Base-by-base conservation (phyloP, 2,113 vertebrate genomes). In the Festucalex cinctus region DNA sequence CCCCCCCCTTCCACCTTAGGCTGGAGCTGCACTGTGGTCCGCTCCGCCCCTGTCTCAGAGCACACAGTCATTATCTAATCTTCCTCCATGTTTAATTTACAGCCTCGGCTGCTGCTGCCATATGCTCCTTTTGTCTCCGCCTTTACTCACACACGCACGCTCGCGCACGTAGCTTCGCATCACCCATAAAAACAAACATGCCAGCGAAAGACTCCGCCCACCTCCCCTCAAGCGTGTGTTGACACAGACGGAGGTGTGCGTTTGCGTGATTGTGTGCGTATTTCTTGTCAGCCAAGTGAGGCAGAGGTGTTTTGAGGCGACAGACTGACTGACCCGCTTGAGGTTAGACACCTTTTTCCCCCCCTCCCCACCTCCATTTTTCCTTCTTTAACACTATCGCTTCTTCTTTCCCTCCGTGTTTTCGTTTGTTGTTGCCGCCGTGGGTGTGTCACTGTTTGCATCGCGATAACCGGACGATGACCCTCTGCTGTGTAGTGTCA, bases 11-110 rank as follows among this genome's bases (percentile, higher is more conserved):
- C 13, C 54, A 22, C 44, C 59, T 68, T 26, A 0, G 32, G 53
- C 69, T 69, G 49, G 77, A 76, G 63, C 78, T 64, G 59, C 32
- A n/a, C 60, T 72, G 71, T 68, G 78, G 71, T 78, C 68, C 75
- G 75, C 69, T 73, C 83, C 65, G 63, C 82, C 80, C 76, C 87
- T 88, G 90, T 86, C 88, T 92, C 77, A 79, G 85, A 89, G 86
- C 84, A 85, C 91, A 92, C 90, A 91, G 90, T 93, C 90, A 93
- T 93, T 93, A 93, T 92, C 92, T 93, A 93, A 94, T 93, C 91
- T 92, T 86, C 86, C 91, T 91, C 91, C 90, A 93, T 94, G 92
- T 93, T 94, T 93, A 93, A 93, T 94, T 93, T 93, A 94, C 92
- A 91, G 91, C 90, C 90, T 88, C 79, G 82, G 87, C 90, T 86